Evolutionary conservation across 2,113 vertebrate genomes (phyloP).

Genomic region (Myotis davidii): DNA sequence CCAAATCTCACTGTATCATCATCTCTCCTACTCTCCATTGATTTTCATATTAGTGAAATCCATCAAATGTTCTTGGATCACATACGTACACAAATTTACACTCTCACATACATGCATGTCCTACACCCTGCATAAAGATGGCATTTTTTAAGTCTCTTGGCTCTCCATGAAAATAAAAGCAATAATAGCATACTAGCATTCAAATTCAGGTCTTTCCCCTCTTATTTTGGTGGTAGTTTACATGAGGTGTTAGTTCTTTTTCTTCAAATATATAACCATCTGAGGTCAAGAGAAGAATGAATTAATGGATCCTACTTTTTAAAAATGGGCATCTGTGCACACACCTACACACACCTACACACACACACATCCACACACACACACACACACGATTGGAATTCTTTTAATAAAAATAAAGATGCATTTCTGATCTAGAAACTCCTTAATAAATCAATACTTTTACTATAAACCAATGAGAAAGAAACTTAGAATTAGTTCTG

Average conservation of each 20-base stretch:
- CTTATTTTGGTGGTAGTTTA: background rate
- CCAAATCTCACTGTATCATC: background rate
- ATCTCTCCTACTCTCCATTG: background rate
- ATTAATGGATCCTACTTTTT: background rate
- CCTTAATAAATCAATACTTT: background rate
- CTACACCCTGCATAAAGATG: background rate
- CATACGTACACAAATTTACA: background rate
- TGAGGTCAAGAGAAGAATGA: background rate
- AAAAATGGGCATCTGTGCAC: background rate
- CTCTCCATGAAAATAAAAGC: constrained; percentile 18
- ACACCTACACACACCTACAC: too few species aligned
- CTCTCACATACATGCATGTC: too few species aligned
- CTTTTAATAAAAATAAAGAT: background rate
- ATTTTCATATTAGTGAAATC: background rate
- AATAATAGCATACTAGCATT: background rate
- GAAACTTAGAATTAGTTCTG: background rate
- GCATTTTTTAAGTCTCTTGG: background rate
- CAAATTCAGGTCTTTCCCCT: background rate
- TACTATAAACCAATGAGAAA: background rate
- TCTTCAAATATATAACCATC: background rate
- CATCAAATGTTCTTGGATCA: background rate
- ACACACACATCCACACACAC: too few species aligned
- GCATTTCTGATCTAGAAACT: background rate
- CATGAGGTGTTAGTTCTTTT: background rate
- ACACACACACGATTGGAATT: background rate